Conservation (phyloP, 2,797 vertebrate genomes). For the Cetoscarus ocellatus region DNA sequence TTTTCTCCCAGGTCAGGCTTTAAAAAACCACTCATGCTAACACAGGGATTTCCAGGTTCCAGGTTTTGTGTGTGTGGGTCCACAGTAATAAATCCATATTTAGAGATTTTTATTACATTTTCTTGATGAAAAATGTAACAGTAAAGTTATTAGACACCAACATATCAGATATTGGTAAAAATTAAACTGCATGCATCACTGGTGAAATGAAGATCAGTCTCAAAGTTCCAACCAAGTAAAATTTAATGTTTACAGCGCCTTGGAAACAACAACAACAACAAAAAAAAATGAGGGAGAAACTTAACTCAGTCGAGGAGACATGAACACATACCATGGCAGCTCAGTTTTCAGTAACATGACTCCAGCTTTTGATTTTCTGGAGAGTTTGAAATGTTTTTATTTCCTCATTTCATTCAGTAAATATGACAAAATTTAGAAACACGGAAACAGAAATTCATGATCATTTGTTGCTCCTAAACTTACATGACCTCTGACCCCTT, state of each 20-base stretch:
- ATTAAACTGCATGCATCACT: too few relatives aligned
- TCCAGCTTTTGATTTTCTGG: conserved; percentile 16
- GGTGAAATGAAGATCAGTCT: background rate
- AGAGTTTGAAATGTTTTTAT: background rate
- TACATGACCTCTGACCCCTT: too few relatives aligned
- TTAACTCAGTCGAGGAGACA: conserved; percentile 21
- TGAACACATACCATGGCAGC: conserved; percentile 38
- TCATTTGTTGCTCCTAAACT: too few relatives aligned
- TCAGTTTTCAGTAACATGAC: conserved; percentile 39
- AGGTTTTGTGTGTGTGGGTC: too few relatives aligned
- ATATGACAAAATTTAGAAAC: conserved; percentile 30
- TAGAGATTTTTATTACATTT: too few relatives aligned
- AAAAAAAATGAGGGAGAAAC: conserved; percentile 35
- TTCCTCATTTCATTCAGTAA: conserved; percentile 14
- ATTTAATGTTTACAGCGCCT: conserved; percentile 60
- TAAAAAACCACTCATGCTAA: too few relatives aligned
- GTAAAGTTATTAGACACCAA: too few relatives aligned
- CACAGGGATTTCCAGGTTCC: too few relatives aligned
- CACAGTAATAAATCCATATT: too few relatives aligned
- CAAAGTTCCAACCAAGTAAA: conserved; percentile 44
- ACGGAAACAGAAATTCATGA: conserved; percentile 12
- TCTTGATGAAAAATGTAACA: too few relatives aligned
- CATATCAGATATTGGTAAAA: too few relatives aligned
- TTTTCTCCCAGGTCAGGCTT: too few relatives aligned
- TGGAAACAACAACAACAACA: conserved; percentile 43